Evolutionary conservation across 2,888 invertebrate genomes (phyloP), one percentile per base, ranked within the genome.

Genomic region (Phytoseiulus persimilis): DNA sequence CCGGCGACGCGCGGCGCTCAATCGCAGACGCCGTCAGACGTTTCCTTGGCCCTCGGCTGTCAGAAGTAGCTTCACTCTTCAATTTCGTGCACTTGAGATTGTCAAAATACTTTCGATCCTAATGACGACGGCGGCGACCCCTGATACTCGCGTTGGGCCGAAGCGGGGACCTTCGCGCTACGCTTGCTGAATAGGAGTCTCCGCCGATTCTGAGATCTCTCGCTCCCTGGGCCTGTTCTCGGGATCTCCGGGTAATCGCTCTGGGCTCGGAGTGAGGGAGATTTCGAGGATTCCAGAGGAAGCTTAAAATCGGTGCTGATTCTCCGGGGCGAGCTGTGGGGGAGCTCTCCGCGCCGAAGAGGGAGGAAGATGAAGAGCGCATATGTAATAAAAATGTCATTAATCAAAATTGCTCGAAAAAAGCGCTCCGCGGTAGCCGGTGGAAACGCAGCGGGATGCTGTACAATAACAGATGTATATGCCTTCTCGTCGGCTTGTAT

Each of bases 381-480:
- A 65, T 28, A 65, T 65, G 65, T 65, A 65, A 65, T 65, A 65
- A 65, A 65, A 65, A 65, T 65, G 65, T 65, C 65, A 65, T 65
- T 65, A 65, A 65, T 65, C 65, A 65, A 65, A 65, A 65, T 65
- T 65, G 65, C 65, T 65, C 65, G 65, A 65, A 65, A n/a, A 39
- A 65, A 65, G 65, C 65, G 5, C 28, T 28, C 65, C 65, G 65
- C 65, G 65, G 65, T 65, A 65, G 65, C 65, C 65, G 65, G 65
- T 65, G 65, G 65, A 65, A 65, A 65, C 65, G 65, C 65, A 65
- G 65, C 65, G 65, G 65, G 65, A 65, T 65, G 65, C 18, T 65
- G 65, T 65, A 65, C 65, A 65, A 65, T 65, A 65, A 65, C 65
- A 65, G 65, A 65, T 65, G 65, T 65, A 65, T 65, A 65, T 65